A percentile compares a stretch with the other conserved stretches of the same genome.
Conservation (phyloP, 2,797 vertebrate species). For the Coilia nasus region DNA sequence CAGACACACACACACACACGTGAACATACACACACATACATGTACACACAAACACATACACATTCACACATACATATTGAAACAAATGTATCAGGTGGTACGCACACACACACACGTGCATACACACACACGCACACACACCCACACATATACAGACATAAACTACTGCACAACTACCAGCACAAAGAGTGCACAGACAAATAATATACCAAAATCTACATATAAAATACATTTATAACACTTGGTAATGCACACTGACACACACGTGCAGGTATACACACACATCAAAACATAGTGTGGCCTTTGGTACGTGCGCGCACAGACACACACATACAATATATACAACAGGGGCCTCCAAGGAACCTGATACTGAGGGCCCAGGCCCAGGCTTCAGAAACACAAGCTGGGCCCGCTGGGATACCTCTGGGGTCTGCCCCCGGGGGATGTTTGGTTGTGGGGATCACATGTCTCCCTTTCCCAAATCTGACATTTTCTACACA, state of each 20-base stretch:
- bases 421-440: not conserved
- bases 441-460: not conserved
- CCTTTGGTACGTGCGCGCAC: not conserved
- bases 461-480: constrained; percentile 13
- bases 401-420: constrained; percentile 1
- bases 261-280: not conserved
- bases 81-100: not conserved
- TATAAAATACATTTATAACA: not conserved
- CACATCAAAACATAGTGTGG: not conserved
- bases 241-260: not conserved
- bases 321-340: constrained; percentile 28
- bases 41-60: not conserved
- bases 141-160: not conserved
- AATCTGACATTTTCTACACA: constrained; percentile 20
- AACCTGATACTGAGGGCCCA: constrained; percentile 65
- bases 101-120: not conserved
- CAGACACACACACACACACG: not conserved
- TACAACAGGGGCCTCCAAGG: constrained; percentile 51
- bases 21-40: not conserved
- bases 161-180: no score
- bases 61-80: not conserved
- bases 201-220: not conserved
- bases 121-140: not conserved
- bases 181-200: not conserved
- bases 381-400: constrained; percentile 42